phyloP scores from a whole-genome alignment of 2,797 vertebrate species.

The Okamejei kenojei region DNA sequence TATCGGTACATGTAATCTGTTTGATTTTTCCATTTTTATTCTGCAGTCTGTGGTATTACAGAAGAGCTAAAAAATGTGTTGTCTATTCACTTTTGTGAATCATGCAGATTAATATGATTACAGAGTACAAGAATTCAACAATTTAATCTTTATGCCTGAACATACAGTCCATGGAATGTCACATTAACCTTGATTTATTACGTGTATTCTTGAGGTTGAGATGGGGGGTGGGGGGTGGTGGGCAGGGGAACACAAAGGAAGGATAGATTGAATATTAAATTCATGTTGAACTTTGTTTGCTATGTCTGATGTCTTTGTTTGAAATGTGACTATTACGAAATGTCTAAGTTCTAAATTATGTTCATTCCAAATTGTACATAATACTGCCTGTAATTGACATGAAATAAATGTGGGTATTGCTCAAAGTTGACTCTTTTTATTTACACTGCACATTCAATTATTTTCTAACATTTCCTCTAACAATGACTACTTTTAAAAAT shows the following conservation, averaged over 20 bases:
- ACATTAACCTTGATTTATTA: slow-evolving; percentile 74
- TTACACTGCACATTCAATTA: not conserved
- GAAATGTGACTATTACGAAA: slow-evolving; percentile 63
- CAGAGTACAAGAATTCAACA: not conserved
- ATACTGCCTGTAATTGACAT: slow-evolving; percentile 73
- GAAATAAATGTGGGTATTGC: slow-evolving; percentile 54
- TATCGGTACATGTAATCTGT: not conserved
- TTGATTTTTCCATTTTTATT: slow-evolving; percentile 17
- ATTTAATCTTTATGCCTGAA: slow-evolving; percentile 52
- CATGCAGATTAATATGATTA: not conserved
- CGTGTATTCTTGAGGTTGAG: slow-evolving; percentile 69
- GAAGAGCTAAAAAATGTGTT: not conserved
- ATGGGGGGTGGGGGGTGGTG: slow-evolving; percentile 40
- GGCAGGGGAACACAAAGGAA: not conserved
- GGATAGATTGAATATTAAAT: slow-evolving; percentile 55
- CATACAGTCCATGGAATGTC: slow-evolving; percentile 52
- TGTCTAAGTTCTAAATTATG: slow-evolving; percentile 69
- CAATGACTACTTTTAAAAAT: not conserved
- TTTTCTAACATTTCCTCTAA: not conserved
- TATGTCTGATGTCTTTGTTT: slow-evolving; percentile 82
- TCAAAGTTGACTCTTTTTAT: slow-evolving; percentile 1
- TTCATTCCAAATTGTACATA: slow-evolving; percentile 77
- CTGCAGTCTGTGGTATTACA: not conserved
- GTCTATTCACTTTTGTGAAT: not conserved
- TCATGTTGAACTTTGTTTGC: slow-evolving; percentile 76